A percentile compares a stretch with the other conserved stretches of the same genome.
Evolutionary conservation across 2,113 vertebrate species (phyloP).

Genomic region (Symphodus melops): DNA sequence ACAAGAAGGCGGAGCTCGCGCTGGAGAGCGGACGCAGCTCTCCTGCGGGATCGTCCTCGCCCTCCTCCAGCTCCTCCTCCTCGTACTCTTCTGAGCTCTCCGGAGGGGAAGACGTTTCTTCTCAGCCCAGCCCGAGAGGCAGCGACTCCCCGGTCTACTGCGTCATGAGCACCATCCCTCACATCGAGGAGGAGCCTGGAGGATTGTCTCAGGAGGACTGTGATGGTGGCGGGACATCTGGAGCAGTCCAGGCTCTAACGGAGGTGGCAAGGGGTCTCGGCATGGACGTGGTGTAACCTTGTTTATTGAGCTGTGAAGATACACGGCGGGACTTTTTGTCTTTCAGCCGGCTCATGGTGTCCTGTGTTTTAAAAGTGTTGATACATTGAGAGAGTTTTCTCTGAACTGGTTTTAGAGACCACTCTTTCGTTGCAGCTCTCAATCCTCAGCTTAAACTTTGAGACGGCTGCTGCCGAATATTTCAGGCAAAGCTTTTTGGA

Average conservation of each 20-base stretch:
- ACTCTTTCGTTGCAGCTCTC: not conserved
- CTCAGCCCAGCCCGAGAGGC: slow-evolving; percentile 64
- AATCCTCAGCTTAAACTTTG: not conserved
- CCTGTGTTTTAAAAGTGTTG: not conserved
- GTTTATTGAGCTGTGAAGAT: not conserved
- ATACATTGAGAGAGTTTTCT: not conserved
- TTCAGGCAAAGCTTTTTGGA: not conserved
- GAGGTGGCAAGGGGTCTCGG: slow-evolving; percentile 84
- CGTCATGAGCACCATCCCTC: slow-evolving; percentile 79
- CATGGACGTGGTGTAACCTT: slow-evolving; percentile 83
- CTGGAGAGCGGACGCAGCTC: slow-evolving; percentile 56
- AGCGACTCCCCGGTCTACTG: slow-evolving; percentile 79
- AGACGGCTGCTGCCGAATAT: not conserved
- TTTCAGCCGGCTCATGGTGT: not conserved
- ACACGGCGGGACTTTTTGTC: not conserved
- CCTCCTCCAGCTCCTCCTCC: slow-evolving; percentile 71
- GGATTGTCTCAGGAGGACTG: slow-evolving; percentile 48
- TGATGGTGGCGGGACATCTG: slow-evolving; percentile 58
- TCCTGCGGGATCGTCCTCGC: slow-evolving; percentile 59
- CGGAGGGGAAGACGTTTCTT: slow-evolving; percentile 50
- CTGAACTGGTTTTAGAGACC: not conserved
- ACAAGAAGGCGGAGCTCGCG: slow-evolving; percentile 45
- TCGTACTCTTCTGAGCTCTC: slow-evolving; percentile 70
- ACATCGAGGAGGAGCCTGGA: slow-evolving; percentile 67
- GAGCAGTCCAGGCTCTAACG: slow-evolving; percentile 81